Evolutionary conservation across 2,797 vertebrate species (phyloP).

Genomic region (Coracias cyanogaster): DNA sequence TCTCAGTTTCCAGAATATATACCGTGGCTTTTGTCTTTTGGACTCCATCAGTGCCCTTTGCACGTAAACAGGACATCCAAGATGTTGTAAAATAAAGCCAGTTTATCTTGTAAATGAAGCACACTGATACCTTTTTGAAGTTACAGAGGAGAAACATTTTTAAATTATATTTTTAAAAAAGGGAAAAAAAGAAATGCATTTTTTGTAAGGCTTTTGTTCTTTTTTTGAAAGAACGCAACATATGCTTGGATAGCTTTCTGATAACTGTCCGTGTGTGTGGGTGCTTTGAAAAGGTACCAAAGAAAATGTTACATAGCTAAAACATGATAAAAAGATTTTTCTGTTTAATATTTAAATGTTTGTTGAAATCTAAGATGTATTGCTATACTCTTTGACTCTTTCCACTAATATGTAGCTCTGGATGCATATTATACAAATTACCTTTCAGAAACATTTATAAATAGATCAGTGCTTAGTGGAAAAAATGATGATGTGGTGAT

Average conservation of each 20-base stretch:
- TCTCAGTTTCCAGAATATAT: not conserved
- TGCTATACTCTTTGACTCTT: not conserved
- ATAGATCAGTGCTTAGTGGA: not conserved
- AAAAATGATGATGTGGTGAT: not conserved
- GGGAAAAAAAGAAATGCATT: not conserved
- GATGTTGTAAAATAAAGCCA: not conserved
- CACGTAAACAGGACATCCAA: not conserved
- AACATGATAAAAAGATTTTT: not conserved
- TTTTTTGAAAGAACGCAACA: not conserved
- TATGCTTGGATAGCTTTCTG: not conserved
- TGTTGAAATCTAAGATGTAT: not conserved
- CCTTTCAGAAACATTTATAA: not conserved
- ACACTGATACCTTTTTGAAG: not conserved
- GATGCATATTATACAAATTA: not conserved
- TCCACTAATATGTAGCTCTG: not conserved
- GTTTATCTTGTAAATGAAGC: not conserved
- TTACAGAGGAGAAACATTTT: not conserved
- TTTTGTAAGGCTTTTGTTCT: not conserved
- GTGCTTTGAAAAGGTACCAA: not conserved
- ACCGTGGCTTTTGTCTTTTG: not conserved
- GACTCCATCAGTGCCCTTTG: not conserved
- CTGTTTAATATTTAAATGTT: not conserved
- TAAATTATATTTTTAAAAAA: not conserved
- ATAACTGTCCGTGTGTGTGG: not conserved
- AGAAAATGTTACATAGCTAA: not conserved